Base-by-base conservation (phyloP, 2,797 vertebrate genomes). In the Acipenser ruthenus region DNA sequence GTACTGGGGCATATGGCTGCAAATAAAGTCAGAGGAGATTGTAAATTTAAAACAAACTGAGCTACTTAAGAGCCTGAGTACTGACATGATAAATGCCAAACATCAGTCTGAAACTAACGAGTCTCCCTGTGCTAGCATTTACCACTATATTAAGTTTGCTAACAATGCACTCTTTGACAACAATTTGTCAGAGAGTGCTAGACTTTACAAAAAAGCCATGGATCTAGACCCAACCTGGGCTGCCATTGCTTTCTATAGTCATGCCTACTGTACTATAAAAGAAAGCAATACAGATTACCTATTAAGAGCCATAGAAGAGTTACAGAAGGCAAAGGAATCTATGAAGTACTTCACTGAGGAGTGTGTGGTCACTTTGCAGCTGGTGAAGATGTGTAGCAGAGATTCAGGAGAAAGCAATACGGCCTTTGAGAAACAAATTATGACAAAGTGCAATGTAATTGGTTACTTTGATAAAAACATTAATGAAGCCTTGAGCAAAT, bases 191-290 rank as follows among this genome's bases (percentile, higher is more conserved):
- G 64, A 69, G 1, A 75, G 73, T 64, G 67, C 74, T 8, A 61
- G 64, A 15, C 71, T 76, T 66, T 76, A 63, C 53, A 68, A 59
- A 3, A 71, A 62, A 68, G 72, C 70, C 65, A 69, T 78, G 15
- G 65, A 77, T 6, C 66, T 78, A 61, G 64, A 78, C 64, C 68
- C 72, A 63, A 77, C 66, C 56, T 50, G 37, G 76, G 73, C 76
- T 12, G 78, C 81, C 13, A 62, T 83, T 65, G 81, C 84, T 23
- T 79, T 72, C 49, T 84, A 86, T 69, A 86, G 83, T 59, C 83
- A 78, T 55, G 82, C 82, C 51, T 74, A 81, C 51, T 48, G 75
- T 48, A 73, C 67, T 55, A 68, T 87, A 9, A 55, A 1, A 0
- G 9, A 0, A 10, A 76, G 67, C 64, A 64, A 79, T 12, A 8